Percentiles rank a stretch among this genome's conserved stretches.
phyloP scores from a whole-genome alignment of 2,888 invertebrate genomes.

The Lymantria dispar region DNA sequence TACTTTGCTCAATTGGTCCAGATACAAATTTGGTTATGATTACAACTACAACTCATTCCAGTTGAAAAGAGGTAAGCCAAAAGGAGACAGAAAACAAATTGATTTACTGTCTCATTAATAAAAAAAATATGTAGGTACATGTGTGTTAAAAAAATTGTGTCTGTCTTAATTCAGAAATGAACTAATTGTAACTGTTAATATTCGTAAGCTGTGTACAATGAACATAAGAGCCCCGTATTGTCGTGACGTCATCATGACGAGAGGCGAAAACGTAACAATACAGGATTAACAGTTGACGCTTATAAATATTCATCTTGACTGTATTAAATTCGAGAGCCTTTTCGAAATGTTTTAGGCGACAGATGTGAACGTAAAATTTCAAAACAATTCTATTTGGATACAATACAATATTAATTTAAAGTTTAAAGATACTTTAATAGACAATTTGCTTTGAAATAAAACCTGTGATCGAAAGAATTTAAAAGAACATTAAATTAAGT shows the following conservation, averaged over 20 bases:
- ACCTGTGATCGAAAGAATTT: too few relatives aligned
- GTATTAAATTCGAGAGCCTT: constrained; percentile 65
- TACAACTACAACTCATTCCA: too few relatives aligned
- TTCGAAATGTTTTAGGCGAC: constrained; percentile 61
- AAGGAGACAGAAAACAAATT: too few relatives aligned
- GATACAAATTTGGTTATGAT: too few relatives aligned
- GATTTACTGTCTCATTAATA: too few relatives aligned
- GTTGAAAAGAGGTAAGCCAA: too few relatives aligned
- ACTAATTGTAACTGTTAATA: not conserved
- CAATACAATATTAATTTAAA: not conserved
- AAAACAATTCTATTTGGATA: not conserved
- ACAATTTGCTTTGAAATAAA: too few relatives aligned
- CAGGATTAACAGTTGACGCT: constrained; percentile 77
- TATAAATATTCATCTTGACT: constrained; percentile 79
- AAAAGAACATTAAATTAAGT: too few relatives aligned
- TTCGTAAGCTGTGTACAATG: constrained; percentile 43
- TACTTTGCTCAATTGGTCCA: too few relatives aligned
- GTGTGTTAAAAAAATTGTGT: too few relatives aligned
- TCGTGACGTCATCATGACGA: constrained; percentile 75
- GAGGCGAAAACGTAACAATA: constrained; percentile 75
- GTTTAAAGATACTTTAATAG: not conserved
- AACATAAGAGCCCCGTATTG: constrained; percentile 65
- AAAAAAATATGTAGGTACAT: too few relatives aligned
- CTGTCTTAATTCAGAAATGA: too few relatives aligned
- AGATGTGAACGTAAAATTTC: constrained; percentile 55